Evolutionary conservation across 2,797 vertebrate species (phyloP).

Genomic region (Astyanax mexicanus): DNA sequence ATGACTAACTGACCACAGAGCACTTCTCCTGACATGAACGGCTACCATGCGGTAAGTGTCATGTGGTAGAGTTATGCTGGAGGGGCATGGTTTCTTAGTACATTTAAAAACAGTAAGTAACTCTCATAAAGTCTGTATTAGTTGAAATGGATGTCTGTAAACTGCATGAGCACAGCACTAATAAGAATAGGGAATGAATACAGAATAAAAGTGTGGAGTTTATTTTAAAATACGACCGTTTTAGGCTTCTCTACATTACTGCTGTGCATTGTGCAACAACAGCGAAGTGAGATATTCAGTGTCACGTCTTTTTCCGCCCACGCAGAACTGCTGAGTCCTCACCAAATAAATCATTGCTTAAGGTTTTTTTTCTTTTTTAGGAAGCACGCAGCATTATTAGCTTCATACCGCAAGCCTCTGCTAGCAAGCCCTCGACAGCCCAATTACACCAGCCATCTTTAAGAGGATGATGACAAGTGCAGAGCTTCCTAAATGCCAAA

Average conservation of each 20-base stretch:
- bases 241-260: constrained; percentile 18
- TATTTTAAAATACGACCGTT: constrained; percentile 11
- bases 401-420: constrained; percentile 42
- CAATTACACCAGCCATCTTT: constrained; percentile 54
- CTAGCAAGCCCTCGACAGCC: constrained; percentile 39
- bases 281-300: constrained; percentile 2
- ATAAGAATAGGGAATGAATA: background rate
- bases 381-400: constrained; percentile 40
- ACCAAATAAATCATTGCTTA: constrained; percentile 54
- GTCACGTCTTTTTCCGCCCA: constrained; percentile 24
- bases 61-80: constrained; percentile 11
- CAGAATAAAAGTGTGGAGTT: background rate
- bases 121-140: background rate
- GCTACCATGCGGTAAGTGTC: constrained; percentile 8
- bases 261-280: constrained; percentile 28
- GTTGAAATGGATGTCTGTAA: background rate
- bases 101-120: too few relatives aligned
- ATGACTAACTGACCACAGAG: constrained; percentile 37
- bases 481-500: constrained; percentile 48
- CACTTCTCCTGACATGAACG: constrained; percentile 18
- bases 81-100: background rate
- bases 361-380: constrained; percentile 53
- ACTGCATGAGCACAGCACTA: background rate
- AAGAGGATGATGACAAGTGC: constrained; percentile 47
- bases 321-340: constrained; percentile 48